Base-by-base conservation (phyloP, 2,113 vertebrate genomes). In the Gopherus flavomarginatus region DNA sequence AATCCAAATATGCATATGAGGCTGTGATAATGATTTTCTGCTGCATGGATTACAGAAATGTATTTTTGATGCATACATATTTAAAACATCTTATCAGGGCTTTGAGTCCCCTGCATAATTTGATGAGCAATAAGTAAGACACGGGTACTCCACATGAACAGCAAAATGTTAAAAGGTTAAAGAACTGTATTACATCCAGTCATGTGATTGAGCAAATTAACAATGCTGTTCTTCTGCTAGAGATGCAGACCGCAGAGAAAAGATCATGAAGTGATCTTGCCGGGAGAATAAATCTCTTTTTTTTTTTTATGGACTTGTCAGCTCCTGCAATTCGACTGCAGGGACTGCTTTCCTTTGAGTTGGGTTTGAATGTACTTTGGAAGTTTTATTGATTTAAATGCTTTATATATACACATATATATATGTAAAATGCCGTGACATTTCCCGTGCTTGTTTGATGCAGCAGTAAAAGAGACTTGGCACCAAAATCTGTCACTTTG, bases 131-230 rank as follows among this genome's bases (percentile, higher is more conserved):
- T 95, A 96, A 97, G 96, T 94, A 96, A 97, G 95, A 97, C 94
- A 93, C 92, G 91, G 94, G 96, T 97, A 97, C 90, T 94, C 91
- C 85, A 86, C 21, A 90, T 87, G 92, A 96, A 92, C 86, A 85
- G 94, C 86, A 86, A 96, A 96, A 96, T 96, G 94, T 95, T 96
- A 93, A 97, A 97, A 97, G 97, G 96, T 97, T 96, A 95, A 79
- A 91, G 92, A 93, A 94, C 69, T 91, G 93, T 92, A 89, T 96
- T 96, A 95, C 93, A 96, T 86, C 87, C 95, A 96, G 90, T 86
- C 95, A 95, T 95, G 90, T 95, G 95, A 94, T 91, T 96, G 87
- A 96, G 93, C 96, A 97, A 97, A 98, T 97, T 96, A 97, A 86
- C 88, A 77, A 31, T 5, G 8, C 90, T 95, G 93, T 95, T 97